phyloP scores from a whole-genome alignment of 2,113 vertebrate genomes.

The Orthonyx spaldingii region DNA sequence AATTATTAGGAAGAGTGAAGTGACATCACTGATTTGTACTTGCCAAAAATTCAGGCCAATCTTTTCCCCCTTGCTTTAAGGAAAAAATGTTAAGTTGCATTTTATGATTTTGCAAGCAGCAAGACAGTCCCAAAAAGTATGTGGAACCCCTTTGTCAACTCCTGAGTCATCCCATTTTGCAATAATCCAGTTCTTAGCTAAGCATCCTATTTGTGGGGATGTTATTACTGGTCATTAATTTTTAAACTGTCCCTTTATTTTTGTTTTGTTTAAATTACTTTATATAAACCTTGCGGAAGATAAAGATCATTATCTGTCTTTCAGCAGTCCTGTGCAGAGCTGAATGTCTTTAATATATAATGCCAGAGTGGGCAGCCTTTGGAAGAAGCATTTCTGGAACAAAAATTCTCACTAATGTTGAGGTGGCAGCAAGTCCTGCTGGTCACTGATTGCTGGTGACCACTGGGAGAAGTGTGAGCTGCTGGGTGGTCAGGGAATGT shows the following conservation, averaged over 20 bases:
- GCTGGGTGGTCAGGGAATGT: neutral
- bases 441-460: neutral
- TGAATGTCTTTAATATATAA: neutral
- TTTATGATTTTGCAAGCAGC: neutral
- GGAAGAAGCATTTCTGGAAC: neutral
- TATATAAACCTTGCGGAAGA: neutral
- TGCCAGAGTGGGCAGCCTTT: neutral
- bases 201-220: neutral
- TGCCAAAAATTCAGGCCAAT: neutral
- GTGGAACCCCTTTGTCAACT: neutral
- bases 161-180: slow-evolving; percentile 26
- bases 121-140: neutral
- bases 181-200: slow-evolving; percentile 7
- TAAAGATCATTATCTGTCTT: slow-evolving; percentile 24
- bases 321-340: neutral
- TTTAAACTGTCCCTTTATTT: slow-evolving; percentile 41
- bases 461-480: neutral
- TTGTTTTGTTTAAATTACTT: slow-evolving; percentile 24
- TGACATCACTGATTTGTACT: neutral
- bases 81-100: neutral
- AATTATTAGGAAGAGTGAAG: neutral
- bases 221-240: slow-evolving; percentile 59
- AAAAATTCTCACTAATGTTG: neutral
- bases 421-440: neutral
- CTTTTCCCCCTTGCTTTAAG: neutral